Evolutionary conservation across 1,140 invertebrate species (phyloP).

Genomic region (Pogonomyrmex californicus): DNA sequence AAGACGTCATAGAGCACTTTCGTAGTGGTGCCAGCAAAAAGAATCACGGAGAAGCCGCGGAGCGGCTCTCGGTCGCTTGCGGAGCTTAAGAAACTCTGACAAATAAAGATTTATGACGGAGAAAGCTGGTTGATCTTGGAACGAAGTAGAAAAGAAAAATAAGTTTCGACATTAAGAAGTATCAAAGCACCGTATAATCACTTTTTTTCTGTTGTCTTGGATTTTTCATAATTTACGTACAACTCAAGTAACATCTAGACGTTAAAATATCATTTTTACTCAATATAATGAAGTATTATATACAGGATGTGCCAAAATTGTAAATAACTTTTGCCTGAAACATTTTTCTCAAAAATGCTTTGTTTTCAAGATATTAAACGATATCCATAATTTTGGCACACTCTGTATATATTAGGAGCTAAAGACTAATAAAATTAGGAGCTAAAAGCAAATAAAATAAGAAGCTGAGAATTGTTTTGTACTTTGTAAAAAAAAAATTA

Average conservation of each 20-base stretch:
- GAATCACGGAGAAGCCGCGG: constrained; percentile 22
- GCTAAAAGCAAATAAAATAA: no score
- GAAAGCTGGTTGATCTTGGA: constrained; percentile 62
- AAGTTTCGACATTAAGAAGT: constrained; percentile 19
- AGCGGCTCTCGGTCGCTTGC: constrained; percentile 57
- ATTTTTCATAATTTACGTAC: constrained; percentile 4
- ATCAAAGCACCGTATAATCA: constrained; percentile 11
- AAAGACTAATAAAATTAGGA: no score
- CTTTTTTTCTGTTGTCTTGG: neutral
- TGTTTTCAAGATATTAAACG: no score
- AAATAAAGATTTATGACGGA: constrained; percentile 81
- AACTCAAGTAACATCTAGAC: neutral
- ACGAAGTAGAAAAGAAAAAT: constrained; percentile 34
- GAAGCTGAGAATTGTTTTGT: no score
- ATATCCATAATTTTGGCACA: no score
- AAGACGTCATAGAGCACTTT: constrained; percentile 54
- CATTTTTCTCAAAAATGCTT: no score
- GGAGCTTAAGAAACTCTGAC: constrained; percentile 75
- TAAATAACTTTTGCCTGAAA: no score
- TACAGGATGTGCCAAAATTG: neutral
- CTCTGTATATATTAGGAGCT: no score
- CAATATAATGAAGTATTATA: neutral
- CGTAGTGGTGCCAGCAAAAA: constrained; percentile 36
- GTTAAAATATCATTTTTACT: neutral
- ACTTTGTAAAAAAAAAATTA: no score